Evolutionary conservation across 2,113 vertebrate genomes (phyloP).

Genomic region (Pseudorectes ferrugineus): DNA sequence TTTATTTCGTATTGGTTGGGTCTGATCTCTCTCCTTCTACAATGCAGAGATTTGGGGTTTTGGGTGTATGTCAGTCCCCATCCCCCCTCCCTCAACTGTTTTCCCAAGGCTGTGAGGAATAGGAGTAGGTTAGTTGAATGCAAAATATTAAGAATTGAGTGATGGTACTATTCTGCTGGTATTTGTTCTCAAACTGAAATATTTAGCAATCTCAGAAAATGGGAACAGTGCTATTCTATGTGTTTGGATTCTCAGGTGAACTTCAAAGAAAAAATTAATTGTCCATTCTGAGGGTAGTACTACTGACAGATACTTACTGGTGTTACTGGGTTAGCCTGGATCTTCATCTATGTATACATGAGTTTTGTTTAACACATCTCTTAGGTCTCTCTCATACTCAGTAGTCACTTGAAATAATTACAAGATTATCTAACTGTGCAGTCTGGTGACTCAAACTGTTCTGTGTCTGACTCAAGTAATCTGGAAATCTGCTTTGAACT

Average conservation of each 20-base stretch:
- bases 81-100: not conserved
- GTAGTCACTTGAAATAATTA: not conserved
- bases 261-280: not conserved
- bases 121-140: not conserved
- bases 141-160: not conserved
- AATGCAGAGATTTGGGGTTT: not conserved
- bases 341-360: not conserved
- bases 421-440: not conserved
- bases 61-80: not conserved
- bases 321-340: not conserved
- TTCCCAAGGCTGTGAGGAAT: not conserved
- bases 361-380: not conserved
- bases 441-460: not conserved
- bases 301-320: not conserved
- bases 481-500: not conserved
- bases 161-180: not conserved
- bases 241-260: not conserved
- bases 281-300: not conserved
- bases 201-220: not conserved
- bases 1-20: not conserved
- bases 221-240: not conserved
- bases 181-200: not conserved
- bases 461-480: not conserved
- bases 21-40: not conserved
- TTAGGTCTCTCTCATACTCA: not conserved